These are phyloP conservation scores for Oxyruncus cristatus DNA, from an alignment of 2,113 vertebrate genomes.

Conservation along the genomic window DNA sequence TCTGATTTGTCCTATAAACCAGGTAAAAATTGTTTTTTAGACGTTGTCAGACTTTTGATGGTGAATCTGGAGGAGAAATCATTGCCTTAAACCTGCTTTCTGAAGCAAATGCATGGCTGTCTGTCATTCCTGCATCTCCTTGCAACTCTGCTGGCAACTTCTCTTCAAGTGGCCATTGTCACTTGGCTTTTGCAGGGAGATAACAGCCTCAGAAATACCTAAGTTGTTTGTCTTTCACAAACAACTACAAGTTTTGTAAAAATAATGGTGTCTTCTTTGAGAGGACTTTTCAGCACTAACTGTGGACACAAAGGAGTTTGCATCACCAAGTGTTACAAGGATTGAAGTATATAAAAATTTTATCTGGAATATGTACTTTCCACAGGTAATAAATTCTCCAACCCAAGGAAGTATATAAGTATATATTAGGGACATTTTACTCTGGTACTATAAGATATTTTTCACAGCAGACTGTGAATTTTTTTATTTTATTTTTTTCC, in stretches of 20 bases:
- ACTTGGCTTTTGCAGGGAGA: neutral
- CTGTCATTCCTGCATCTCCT: neutral
- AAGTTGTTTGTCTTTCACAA: too few relatives aligned
- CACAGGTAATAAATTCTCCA: neutral
- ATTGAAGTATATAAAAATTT: neutral
- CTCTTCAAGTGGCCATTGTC: neutral
- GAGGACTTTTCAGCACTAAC: neutral
- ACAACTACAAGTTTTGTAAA: neutral
- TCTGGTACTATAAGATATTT: neutral
- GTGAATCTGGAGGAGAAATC: neutral
- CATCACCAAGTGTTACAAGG: neutral
- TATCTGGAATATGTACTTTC: neutral
- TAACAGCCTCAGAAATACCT: neutral
- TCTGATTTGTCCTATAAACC: neutral
- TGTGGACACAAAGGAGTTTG: neutral
- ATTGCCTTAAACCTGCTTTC: neutral
- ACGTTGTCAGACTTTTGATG: neutral
- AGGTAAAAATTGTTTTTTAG: neutral
- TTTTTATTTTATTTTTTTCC: neutral
- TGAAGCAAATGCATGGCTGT: neutral
- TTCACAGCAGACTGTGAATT: neutral
- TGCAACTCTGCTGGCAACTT: neutral
- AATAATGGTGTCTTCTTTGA: neutral
- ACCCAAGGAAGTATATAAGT: neutral
- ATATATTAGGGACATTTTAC: neutral